phyloP scores from a whole-genome alignment of 2,797 vertebrate species.

The Rhinogobio ventralis region DNA sequence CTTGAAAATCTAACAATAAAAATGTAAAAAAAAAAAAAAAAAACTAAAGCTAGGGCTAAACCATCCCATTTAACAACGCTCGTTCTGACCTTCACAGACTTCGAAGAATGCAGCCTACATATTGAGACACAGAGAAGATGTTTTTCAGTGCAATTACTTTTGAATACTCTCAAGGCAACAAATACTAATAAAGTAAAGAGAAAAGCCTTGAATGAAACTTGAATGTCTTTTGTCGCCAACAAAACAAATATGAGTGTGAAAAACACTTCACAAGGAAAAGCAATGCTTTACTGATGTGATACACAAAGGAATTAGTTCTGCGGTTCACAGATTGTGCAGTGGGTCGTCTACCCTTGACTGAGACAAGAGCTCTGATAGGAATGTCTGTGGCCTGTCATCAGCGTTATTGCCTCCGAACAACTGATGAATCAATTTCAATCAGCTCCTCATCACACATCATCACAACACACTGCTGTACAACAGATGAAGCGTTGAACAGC shows the following conservation, averaged over 20 bases:
- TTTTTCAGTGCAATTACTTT: neutral
- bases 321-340: neutral
- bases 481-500: constrained; percentile 1
- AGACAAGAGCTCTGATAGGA: neutral
- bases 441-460: constrained; percentile 31
- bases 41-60: neutral
- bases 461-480: neutral
- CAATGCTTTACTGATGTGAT: neutral
- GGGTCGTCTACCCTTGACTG: neutral
- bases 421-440: constrained; percentile 45
- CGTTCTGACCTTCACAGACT: neutral
- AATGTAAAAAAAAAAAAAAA: too few relatives aligned
- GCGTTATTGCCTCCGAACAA: neutral
- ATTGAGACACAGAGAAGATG: neutral
- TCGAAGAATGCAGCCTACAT: neutral
- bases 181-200: neutral
- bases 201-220: neutral
- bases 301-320: neutral
- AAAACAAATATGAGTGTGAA: neutral
- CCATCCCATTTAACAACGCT: neutral
- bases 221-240: neutral
- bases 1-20: too few relatives aligned
- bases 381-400: constrained; percentile 22
- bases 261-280: neutral
- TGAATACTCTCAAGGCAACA: neutral